These are phyloP conservation scores for Oreocharis arfaki DNA, from an alignment of 2,113 vertebrate genomes.

Conservation along the genomic window DNA sequence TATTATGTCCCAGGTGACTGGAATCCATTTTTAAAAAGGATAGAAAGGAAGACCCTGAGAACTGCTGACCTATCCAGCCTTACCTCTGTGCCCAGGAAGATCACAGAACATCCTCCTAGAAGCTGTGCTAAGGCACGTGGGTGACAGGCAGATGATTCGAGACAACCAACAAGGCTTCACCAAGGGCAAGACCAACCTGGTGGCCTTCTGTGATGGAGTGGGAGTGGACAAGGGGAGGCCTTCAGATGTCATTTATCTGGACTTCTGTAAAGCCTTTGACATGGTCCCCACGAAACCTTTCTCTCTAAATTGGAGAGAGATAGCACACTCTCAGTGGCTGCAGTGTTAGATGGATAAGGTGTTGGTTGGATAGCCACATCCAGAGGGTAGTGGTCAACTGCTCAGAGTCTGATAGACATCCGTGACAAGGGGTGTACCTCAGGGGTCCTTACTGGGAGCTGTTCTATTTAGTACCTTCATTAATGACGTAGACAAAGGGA, in stretches of 20 bases:
- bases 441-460: neutral
- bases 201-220: neutral
- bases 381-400: neutral
- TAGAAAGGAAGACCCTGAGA: neutral
- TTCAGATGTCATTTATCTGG: neutral
- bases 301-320: neutral
- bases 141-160: neutral
- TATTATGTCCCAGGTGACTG: neutral
- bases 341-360: neutral
- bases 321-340: neutral
- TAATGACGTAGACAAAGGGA: neutral
- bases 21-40: neutral
- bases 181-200: neutral
- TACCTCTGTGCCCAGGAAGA: neutral
- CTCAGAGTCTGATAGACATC: neutral
- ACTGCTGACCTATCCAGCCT: neutral
- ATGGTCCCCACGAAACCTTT: neutral
- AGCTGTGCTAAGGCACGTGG: neutral
- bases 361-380: neutral
- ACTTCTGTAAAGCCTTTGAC: neutral
- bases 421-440: neutral
- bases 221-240: neutral
- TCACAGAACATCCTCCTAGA: rapidly evolving
- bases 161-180: neutral
- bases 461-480: neutral